Evolutionary conservation across 2,113 vertebrate species (phyloP).

Genomic region (Galeopterus variegatus): DNA sequence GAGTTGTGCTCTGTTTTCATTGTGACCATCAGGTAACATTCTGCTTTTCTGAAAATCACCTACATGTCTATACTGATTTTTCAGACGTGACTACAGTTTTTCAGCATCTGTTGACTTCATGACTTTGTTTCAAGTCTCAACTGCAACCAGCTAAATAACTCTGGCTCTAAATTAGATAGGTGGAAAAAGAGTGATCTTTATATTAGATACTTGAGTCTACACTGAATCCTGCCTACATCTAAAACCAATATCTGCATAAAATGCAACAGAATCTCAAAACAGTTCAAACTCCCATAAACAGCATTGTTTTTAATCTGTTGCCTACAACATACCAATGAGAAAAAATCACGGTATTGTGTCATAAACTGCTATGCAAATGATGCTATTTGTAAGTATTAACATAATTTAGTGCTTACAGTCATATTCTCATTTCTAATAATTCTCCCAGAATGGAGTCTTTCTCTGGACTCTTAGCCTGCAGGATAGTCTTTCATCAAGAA

Average conservation of each 20-base stretch:
- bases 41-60: slow-evolving; percentile 38
- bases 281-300: slow-evolving; percentile 76
- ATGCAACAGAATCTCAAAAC: slow-evolving; percentile 70
- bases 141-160: not conserved
- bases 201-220: slow-evolving; percentile 24
- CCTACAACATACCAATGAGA: slow-evolving; percentile 86
- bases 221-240: slow-evolving; percentile 47
- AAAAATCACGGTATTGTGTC: slow-evolving; percentile 86
- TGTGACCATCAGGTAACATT: not conserved
- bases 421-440: slow-evolving; percentile 93
- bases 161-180: slow-evolving; percentile 13
- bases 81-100: not conserved
- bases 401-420: slow-evolving; percentile 94
- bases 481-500: slow-evolving; percentile 93
- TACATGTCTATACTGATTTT: not conserved
- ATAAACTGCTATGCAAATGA: slow-evolving; percentile 93
- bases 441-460: slow-evolving; percentile 90
- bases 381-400: slow-evolving; percentile 93
- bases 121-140: slow-evolving; percentile 50
- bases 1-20: not conserved
- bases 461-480: slow-evolving; percentile 92
- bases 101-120: slow-evolving; percentile 9
- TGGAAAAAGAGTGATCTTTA: slow-evolving; percentile 34
- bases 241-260: slow-evolving; percentile 72
- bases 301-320: slow-evolving; percentile 88